These are phyloP conservation scores for Neosilurus mollespiculum DNA, from an alignment of 2,797 vertebrate genomes.

Conservation along the genomic window DNA sequence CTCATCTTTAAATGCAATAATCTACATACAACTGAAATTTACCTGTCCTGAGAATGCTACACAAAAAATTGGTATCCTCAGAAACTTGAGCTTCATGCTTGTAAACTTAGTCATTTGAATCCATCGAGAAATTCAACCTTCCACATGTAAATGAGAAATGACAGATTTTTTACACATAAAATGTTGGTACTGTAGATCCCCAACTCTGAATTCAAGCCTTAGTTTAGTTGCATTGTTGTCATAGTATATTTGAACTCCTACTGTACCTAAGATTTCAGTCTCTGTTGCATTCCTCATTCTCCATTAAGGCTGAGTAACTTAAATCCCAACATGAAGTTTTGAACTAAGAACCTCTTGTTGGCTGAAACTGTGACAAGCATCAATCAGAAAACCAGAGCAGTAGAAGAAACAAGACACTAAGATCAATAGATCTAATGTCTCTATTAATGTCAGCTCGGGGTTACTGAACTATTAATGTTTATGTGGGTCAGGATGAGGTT, in stretches of 20 bases:
- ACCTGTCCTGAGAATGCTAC: background rate
- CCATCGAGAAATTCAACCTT: background rate
- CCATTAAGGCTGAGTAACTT: background rate
- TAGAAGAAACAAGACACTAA: background rate
- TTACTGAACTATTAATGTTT: conserved; percentile 5
- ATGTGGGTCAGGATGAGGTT: conserved; percentile 8
- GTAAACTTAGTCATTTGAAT: background rate
- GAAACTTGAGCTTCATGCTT: background rate
- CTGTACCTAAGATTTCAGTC: background rate
- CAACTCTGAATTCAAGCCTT: background rate
- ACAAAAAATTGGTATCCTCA: background rate
- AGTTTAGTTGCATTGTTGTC: background rate
- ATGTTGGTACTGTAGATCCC: background rate
- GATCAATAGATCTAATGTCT: background rate
- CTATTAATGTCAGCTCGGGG: conserved; percentile 10
- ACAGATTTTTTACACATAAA: background rate
- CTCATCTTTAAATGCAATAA: background rate
- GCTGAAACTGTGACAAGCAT: conserved; percentile 2
- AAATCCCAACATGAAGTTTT: background rate
- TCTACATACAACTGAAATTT: background rate
- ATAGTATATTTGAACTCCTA: background rate
- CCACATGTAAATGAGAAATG: background rate
- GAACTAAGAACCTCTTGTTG: background rate
- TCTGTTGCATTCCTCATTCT: background rate
- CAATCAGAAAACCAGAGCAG: conserved; percentile 3